Conservation (phyloP, 2,113 vertebrate species). For the Lota lota region DNA sequence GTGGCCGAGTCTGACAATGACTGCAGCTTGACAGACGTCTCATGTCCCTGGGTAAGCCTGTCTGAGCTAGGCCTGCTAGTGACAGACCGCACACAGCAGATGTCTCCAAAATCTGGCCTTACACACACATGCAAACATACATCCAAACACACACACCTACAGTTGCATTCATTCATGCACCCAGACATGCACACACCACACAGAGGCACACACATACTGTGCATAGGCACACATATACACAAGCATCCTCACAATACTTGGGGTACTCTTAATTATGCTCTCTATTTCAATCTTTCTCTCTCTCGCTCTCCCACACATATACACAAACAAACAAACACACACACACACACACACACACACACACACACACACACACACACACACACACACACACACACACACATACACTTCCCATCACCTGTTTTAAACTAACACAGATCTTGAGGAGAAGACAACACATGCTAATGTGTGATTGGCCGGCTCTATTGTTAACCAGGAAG, state of each 20-base stretch:
- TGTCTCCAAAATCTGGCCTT: conserved; percentile 55
- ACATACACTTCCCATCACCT: no score
- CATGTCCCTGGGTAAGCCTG: conserved; percentile 53
- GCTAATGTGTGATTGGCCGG: conserved; percentile 3
- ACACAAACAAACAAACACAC: neutral
- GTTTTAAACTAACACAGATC: no score
- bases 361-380: neutral
- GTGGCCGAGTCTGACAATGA: neutral
- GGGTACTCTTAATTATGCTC: neutral
- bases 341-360: neutral
- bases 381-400: no score
- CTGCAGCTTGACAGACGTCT: neutral
- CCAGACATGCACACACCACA: neutral
- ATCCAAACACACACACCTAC: neutral
- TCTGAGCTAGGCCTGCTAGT: conserved; percentile 57
- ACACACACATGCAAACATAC: neutral
- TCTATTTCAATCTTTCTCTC: neutral
- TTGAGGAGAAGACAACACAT: conserved; percentile 4
- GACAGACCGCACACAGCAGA: conserved; percentile 47
- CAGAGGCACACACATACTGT: conserved; percentile 4
- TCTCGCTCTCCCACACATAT: neutral
- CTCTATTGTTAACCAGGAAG: conserved; percentile 34
- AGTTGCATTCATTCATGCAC: neutral
- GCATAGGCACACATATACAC: neutral
- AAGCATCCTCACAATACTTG: neutral